Base-by-base conservation (phyloP, 2,888 invertebrate species). In the Acrobasis repandana region DNA sequence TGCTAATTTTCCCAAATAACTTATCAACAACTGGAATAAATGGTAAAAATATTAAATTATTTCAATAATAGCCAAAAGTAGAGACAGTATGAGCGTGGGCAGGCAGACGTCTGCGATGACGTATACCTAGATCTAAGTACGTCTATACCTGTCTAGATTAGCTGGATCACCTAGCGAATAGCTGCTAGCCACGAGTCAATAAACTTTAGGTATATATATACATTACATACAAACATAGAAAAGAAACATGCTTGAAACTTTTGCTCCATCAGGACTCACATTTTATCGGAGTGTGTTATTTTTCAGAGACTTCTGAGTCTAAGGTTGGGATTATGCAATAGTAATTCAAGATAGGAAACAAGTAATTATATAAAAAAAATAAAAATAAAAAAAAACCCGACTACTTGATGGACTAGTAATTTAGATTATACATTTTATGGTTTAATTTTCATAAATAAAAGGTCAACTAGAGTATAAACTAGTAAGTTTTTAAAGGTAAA, bases 61-160 rank as follows among this genome's bases (percentile, higher is more conserved):
- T 33, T 51, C 28, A 2, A 51, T 33, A 1, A 14, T 51, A 43
- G 34, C 51, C 49, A 36, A 36, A 57, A 47, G 57, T 33, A 15
- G 9, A 56, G 18, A 43, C 46, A 28, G 67, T 62, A 52, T 33
- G 8, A 14, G 83, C 85, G 88, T 89, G 85, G 88, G 88, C 64
- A 61, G 84, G 63, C 79, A 87, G 87, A 88, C 87, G 87, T 88
- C 86, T 86, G 77, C 63, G 66, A 58, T 67, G 65, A 61, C 43
- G 64, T 66, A 68, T 64, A 66, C 67, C 58, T 68, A 68, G 65
- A 56, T 64, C 65, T 58, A 68, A 54, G 16, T 51, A 51, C 10
- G 33, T 43, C 10, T 38, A 9, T n/a, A 14, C 51, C 47, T 28
- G 33, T 46, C 56, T 46, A 20, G 56, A 46, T 56, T 56, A 46